phyloP scores from a whole-genome alignment of 2,797 vertebrate genomes.

The Mastacembelus armatus region DNA sequence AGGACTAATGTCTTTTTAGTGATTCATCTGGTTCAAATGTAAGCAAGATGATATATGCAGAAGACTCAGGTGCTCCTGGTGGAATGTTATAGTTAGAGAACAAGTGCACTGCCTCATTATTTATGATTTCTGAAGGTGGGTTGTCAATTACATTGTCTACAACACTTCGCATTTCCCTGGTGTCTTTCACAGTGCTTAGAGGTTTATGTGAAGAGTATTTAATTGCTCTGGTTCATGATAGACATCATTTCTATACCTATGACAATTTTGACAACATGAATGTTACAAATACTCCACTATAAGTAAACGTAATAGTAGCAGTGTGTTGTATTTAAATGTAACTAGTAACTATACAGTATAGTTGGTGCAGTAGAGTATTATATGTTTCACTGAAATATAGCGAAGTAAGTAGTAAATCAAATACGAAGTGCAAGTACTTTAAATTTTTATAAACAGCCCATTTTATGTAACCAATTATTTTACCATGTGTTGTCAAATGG shows the following conservation, averaged over 20 bases:
- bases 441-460: background rate
- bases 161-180: background rate
- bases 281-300: too few relatives aligned
- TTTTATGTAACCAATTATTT: background rate
- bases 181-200: conserved; percentile 7
- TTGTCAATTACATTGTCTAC: conserved; percentile 23
- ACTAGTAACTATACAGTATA: too few relatives aligned
- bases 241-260: background rate
- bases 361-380: too few relatives aligned
- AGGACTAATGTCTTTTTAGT: conserved; percentile 19
- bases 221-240: conserved; percentile 25
- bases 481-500: background rate
- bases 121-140: conserved; percentile 27
- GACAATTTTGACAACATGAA: too few relatives aligned
- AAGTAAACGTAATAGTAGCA: background rate
- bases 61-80: conserved; percentile 28
- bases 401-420: too few relatives aligned
- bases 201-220: conserved; percentile 22
- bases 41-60: conserved; percentile 19
- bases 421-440: too few relatives aligned
- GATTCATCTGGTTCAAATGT: conserved; percentile 23
- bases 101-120: conserved; percentile 13
- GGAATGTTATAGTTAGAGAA: conserved; percentile 28
- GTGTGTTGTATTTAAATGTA: background rate
- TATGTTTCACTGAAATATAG: too few relatives aligned